Percentiles rank a stretch among this genome's conserved stretches.
Evolutionary conservation across 2,113 vertebrate genomes (phyloP).

Genomic region (Crotophaga sulcirostris): DNA sequence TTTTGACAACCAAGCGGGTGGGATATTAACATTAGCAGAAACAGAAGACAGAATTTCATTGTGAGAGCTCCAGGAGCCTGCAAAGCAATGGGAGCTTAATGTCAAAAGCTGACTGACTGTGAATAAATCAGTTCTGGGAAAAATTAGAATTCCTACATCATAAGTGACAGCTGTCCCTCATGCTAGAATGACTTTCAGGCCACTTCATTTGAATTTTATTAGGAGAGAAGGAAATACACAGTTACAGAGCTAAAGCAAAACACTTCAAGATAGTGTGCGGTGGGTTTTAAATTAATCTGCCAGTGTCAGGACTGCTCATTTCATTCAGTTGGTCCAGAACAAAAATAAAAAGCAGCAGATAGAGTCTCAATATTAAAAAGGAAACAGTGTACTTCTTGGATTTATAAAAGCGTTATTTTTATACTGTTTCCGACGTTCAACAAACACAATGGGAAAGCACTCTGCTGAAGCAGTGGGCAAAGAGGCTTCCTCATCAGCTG

Average conservation of each 20-base stretch:
- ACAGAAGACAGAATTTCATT: conserved; percentile 16
- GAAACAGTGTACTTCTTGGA: neutral
- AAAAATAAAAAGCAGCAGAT: neutral
- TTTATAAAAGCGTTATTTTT: neutral
- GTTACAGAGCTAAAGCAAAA: neutral
- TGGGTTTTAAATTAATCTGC: neutral
- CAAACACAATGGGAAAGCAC: neutral
- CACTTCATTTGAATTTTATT: conserved; percentile 32
- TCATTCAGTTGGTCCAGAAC: neutral
- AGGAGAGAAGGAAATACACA: neutral
- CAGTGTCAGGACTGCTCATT: neutral
- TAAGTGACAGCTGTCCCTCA: conserved; percentile 36
- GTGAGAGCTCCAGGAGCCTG: neutral
- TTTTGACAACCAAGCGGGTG: conserved; percentile 4
- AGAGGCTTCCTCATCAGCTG: neutral
- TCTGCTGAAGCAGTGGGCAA: neutral
- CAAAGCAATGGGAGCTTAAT: neutral
- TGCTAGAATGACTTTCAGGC: conserved; percentile 5
- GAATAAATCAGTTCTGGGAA: conserved; percentile 11
- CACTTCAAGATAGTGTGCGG: neutral
- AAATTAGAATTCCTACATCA: neutral
- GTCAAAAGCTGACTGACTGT: neutral
- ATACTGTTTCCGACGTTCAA: neutral
- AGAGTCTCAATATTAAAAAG: neutral
- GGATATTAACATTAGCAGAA: conserved; percentile 11